phyloP scores from a whole-genome alignment of 2,888 invertebrate genomes.

The Osmoderma eremita region DNA sequence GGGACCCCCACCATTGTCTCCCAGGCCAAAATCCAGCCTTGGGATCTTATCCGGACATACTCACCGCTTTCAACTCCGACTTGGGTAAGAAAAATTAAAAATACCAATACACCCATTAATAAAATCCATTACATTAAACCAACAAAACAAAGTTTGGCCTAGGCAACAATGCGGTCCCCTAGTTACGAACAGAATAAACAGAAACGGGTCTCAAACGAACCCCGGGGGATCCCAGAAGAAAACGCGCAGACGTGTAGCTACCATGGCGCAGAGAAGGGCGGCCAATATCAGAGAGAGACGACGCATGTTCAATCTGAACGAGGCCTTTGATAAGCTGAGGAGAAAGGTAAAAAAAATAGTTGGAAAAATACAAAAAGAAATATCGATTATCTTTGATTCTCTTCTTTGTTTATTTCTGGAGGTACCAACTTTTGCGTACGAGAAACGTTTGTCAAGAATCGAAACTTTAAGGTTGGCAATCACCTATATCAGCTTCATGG shows the following conservation, averaged over 20 bases:
- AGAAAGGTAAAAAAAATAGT: constrained; percentile 72
- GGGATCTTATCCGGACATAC: constrained; percentile 75
- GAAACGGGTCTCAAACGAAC: constrained; percentile 56
- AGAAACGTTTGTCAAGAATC: constrained; percentile 93
- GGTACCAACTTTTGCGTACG: constrained; percentile 96
- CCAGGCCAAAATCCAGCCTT: constrained; percentile 71
- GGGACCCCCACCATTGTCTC: constrained; percentile 67
- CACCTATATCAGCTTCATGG: constrained; percentile 97
- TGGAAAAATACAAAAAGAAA: background rate
- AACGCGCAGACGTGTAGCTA: constrained; percentile 86
- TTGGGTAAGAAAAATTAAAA: constrained; percentile 61
- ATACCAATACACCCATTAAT: background rate
- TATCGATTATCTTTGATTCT: no score
- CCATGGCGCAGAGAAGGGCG: constrained; percentile 88
- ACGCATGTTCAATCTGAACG: constrained; percentile 95
- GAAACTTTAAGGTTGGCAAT: constrained; percentile 94
- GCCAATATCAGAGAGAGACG: constrained; percentile 93
- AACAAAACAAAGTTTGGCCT: background rate
- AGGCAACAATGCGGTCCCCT: constrained; percentile 67
- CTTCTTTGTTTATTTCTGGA: no score
- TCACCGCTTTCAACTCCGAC: constrained; percentile 75
- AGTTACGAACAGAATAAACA: constrained; percentile 58
- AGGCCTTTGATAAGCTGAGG: constrained; percentile 92
- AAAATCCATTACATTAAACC: no score
- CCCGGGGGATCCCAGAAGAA: constrained; percentile 73